These are phyloP conservation scores for Morelia viridis DNA, from an alignment of 2,797 vertebrate genomes.

Conservation along the genomic window DNA sequence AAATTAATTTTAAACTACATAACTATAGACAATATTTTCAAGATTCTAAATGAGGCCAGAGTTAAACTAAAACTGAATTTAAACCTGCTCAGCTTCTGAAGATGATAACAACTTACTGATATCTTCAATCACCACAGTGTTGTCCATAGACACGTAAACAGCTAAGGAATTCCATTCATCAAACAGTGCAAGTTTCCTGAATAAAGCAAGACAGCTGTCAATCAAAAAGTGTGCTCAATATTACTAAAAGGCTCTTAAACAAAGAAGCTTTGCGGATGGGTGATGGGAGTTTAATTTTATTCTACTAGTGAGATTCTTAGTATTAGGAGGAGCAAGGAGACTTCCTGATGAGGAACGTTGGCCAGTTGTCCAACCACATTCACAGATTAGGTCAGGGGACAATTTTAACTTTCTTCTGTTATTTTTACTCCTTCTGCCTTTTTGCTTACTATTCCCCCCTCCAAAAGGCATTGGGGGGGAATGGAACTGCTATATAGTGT, in stretches of 20 bases:
- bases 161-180: slow-evolving; percentile 88
- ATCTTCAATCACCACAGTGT: slow-evolving; percentile 89
- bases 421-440: background rate
- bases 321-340: background rate
- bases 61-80: background rate
- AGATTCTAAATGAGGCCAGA: background rate
- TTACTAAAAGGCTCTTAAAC: background rate
- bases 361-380: background rate
- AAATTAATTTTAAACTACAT: background rate
- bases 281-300: too few relatives aligned
- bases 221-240: background rate
- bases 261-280: background rate
- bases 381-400: background rate
- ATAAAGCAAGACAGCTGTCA: slow-evolving; percentile 42
- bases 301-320: background rate
- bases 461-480: background rate
- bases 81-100: background rate
- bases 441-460: background rate
- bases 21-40: background rate
- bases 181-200: slow-evolving; percentile 87
- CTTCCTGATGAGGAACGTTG: background rate
- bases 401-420: background rate
- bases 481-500: background rate
- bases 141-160: slow-evolving; percentile 89
- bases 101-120: slow-evolving; percentile 80